These are phyloP conservation scores for Propithecus coquereli DNA, from an alignment of 2,113 vertebrate species.

Conservation along the genomic window DNA sequence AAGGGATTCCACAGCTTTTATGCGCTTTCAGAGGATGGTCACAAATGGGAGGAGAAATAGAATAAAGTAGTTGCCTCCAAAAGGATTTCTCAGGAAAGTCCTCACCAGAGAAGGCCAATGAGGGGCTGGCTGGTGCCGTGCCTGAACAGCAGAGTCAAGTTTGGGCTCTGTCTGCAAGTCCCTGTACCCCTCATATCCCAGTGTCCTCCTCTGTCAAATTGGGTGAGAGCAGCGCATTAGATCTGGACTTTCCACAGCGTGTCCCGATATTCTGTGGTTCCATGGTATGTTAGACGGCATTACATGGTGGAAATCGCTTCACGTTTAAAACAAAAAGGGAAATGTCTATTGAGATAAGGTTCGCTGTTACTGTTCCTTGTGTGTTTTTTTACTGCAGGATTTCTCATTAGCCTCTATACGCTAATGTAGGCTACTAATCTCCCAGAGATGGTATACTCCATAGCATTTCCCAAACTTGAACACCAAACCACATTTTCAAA, in stretches of 20 bases:
- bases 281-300: background rate
- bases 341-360: background rate
- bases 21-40: conserved; percentile 60
- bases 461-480: background rate
- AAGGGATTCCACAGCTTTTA: background rate
- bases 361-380: background rate
- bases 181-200: background rate
- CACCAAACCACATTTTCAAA: background rate
- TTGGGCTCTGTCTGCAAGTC: background rate
- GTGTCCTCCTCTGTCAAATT: background rate
- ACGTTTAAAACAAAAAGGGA: background rate
- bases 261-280: background rate
- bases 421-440: background rate
- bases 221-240: background rate
- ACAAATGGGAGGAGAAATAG: conserved; percentile 1
- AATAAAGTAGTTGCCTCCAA: background rate
- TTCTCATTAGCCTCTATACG: background rate
- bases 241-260: background rate
- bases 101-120: conserved; percentile 50
- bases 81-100: conserved; percentile 57
- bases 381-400: background rate
- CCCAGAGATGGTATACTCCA: background rate
- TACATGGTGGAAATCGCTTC: background rate
- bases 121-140: background rate
- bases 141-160: background rate